phyloP scores from a whole-genome alignment of 2,113 vertebrate genomes.

The Tachuris rubrigastra region DNA sequence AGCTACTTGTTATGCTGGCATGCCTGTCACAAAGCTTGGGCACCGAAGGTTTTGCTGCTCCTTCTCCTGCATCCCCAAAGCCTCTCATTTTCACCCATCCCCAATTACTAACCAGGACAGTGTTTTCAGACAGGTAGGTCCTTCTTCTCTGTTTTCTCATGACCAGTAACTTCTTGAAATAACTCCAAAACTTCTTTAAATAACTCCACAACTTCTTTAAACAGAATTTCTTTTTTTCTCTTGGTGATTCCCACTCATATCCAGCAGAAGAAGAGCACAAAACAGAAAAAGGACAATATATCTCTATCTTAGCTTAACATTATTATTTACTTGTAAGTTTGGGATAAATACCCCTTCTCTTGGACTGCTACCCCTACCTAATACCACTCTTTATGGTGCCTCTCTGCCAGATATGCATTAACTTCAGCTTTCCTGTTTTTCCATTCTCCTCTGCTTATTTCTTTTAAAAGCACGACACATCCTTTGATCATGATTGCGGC shows the following conservation, averaged over 20 bases:
- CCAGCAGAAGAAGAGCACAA: not conserved
- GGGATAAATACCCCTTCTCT: not conserved
- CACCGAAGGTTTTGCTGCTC: not conserved
- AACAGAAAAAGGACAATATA: not conserved
- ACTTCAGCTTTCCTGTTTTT: not conserved
- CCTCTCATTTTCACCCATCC: not conserved
- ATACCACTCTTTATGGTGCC: rapidly evolving
- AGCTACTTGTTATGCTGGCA: not conserved
- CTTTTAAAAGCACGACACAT: not conserved
- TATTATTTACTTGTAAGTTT: not conserved
- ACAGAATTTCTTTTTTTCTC: not conserved
- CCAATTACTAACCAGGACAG: not conserved
- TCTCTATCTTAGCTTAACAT: not conserved
- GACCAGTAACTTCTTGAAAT: not conserved
- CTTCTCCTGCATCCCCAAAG: not conserved
- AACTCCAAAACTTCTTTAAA: not conserved
- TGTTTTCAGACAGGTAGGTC: not conserved
- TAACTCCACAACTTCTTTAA: not conserved
- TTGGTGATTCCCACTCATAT: not conserved
- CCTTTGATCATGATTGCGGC: not conserved
- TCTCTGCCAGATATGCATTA: not conserved
- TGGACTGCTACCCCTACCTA: not conserved
- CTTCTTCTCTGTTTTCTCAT: not conserved
- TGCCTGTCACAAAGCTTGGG: not conserved
- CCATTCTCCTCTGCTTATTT: not conserved